Evolutionary conservation across 1,140 invertebrate genomes (phyloP).

Genomic region (Aporrectodea caliginosa): DNA sequence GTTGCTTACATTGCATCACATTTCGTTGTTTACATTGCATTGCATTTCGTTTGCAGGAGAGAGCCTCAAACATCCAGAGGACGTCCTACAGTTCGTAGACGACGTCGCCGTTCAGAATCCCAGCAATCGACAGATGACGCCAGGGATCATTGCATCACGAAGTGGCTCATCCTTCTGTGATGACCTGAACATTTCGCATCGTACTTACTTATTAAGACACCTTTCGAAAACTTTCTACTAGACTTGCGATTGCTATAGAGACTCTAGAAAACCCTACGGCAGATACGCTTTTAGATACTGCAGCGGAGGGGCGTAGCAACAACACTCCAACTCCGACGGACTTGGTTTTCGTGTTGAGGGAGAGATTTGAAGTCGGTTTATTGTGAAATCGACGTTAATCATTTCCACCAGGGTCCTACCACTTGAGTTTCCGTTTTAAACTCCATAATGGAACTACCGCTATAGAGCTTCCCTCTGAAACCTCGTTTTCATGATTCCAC

Average conservation of each 20-base stretch:
- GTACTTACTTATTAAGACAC: neutral
- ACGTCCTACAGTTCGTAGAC: conserved; percentile 13
- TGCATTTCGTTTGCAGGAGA: conserved; percentile 10
- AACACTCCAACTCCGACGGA: too few relatives aligned
- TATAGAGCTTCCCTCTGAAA: too few relatives aligned
- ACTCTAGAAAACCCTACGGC: neutral
- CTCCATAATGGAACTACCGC: too few relatives aligned
- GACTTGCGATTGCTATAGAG: neutral
- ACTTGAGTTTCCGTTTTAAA: too few relatives aligned
- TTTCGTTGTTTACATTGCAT: neutral
- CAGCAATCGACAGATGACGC: neutral
- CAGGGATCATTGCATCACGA: too few relatives aligned
- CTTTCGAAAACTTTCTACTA: neutral
- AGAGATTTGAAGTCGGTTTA: too few relatives aligned
- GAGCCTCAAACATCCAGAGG: conserved; percentile 17
- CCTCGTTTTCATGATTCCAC: too few relatives aligned
- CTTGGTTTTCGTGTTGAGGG: too few relatives aligned
- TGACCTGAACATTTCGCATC: neutral
- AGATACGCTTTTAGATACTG: neutral
- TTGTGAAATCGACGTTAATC: too few relatives aligned
- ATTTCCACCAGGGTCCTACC: too few relatives aligned
- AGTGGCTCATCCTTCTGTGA: too few relatives aligned
- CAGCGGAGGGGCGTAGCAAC: too few relatives aligned
- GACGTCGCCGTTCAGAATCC: neutral
- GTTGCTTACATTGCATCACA: neutral